Evolutionary conservation across 2,888 invertebrate species (phyloP).

Genomic region (Tipula lateralis): DNA sequence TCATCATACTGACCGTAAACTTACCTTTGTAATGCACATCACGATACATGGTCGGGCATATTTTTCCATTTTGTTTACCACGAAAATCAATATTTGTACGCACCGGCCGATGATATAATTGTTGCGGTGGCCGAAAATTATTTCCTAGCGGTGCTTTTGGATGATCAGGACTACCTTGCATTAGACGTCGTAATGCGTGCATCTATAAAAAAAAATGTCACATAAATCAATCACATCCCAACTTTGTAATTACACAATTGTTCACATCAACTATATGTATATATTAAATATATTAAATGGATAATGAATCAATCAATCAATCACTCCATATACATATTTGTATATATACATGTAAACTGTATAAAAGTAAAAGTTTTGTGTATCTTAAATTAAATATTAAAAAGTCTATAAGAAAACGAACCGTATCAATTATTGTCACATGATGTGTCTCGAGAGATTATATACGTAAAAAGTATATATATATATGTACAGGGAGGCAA

Average conservation of each 20-base stretch:
- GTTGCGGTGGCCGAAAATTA: constrained; percentile 91
- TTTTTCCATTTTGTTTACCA: constrained; percentile 73
- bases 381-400: background rate
- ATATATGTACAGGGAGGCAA: background rate
- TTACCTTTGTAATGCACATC: constrained; percentile 88
- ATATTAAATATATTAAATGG: constrained; percentile 2
- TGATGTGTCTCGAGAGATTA: background rate
- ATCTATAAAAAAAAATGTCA: constrained; percentile 54
- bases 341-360: background rate
- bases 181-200: constrained; percentile 73
- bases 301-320: background rate
- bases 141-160: constrained; percentile 89
- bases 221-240: background rate
- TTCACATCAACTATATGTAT: background rate
- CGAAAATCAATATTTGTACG: constrained; percentile 96
- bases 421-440: background rate
- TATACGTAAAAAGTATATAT: background rate
- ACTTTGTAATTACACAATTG: background rate
- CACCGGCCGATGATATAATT: constrained; percentile 87
- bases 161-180: constrained; percentile 82
- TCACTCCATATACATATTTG: background rate
- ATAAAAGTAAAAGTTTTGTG: background rate
- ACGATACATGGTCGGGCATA: constrained; percentile 87
- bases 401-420: background rate
- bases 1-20: constrained; percentile 31